Evolutionary conservation across 2,113 vertebrate genomes (phyloP).

Genomic region (Elachura formosa): DNA sequence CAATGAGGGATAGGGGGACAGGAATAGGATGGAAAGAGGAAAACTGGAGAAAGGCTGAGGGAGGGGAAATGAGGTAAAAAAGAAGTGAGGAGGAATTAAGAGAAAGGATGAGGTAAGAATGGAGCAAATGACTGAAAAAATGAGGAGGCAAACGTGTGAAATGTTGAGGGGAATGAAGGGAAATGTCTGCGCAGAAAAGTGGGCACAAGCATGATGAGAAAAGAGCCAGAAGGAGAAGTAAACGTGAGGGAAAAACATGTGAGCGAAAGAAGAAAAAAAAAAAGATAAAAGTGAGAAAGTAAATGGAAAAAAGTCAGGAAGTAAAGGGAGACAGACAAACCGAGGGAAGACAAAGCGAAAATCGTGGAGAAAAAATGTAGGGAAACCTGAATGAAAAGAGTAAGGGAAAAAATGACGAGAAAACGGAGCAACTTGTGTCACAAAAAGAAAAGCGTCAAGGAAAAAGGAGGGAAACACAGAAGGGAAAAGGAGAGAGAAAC

Average conservation of each 20-base stretch:
- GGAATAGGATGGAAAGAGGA: not conserved
- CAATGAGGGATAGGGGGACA: not conserved
- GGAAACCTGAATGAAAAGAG: not conserved
- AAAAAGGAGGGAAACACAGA: no score
- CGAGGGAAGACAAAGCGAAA: not conserved
- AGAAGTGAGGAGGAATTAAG: not conserved
- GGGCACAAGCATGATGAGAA: not conserved
- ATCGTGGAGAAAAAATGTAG: accelerated
- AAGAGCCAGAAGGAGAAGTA: not conserved
- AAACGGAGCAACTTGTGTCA: accelerated
- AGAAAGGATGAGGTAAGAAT: not conserved
- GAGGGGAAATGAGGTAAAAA: not conserved
- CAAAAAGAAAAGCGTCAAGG: accelerated
- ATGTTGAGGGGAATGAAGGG: not conserved
- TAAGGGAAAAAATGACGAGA: accelerated
- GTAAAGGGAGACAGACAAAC: not conserved
- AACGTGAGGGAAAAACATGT: not conserved
- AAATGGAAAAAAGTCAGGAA: not conserved
- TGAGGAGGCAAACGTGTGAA: accelerated
- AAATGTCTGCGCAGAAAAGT: not conserved
- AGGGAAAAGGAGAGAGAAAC: not conserved
- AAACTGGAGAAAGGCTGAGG: not conserved
- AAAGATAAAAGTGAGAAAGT: not conserved
- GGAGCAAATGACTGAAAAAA: not conserved
- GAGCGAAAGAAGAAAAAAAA: accelerated